A percentile compares a stretch with the other conserved stretches of the same genome.
Conservation (phyloP, 2,888 invertebrate species). For the Heliconius sara region DNA sequence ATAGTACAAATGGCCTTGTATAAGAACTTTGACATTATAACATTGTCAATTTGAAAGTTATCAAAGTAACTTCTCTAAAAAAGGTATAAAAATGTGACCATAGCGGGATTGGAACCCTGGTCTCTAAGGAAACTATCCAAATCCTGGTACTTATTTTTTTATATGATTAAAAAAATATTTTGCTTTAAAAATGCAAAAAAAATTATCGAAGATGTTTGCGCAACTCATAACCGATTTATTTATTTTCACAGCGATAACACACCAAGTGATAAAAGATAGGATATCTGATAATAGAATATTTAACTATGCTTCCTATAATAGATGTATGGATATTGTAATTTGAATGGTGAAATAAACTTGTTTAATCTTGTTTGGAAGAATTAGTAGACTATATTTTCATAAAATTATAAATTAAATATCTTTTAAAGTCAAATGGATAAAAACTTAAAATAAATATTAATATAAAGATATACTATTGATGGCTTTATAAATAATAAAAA, state of each 20-base stretch:
- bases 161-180: background rate
- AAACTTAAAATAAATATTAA: background rate
- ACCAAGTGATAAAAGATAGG: conserved; percentile 37
- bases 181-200: background rate
- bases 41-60: conserved; percentile 13
- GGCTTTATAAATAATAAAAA: background rate
- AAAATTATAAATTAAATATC: background rate
- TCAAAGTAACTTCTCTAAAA: background rate
- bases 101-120: background rate
- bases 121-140: background rate
- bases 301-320: conserved; percentile 9
- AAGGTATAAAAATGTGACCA: background rate
- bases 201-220: conserved; percentile 1
- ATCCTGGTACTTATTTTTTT: background rate
- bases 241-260: conserved; percentile 24
- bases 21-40: conserved; percentile 35
- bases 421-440: too few relatives aligned
- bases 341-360: background rate
- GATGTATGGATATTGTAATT: background rate
- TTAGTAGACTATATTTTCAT: background rate
- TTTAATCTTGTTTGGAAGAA: background rate
- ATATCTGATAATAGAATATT: conserved; percentile 43
- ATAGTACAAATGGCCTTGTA: conserved; percentile 63
- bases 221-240: conserved; percentile 17
- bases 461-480: background rate